phyloP scores from a whole-genome alignment of 1,140 invertebrate genomes.

The Rhynchophorus ferrugineus region DNA sequence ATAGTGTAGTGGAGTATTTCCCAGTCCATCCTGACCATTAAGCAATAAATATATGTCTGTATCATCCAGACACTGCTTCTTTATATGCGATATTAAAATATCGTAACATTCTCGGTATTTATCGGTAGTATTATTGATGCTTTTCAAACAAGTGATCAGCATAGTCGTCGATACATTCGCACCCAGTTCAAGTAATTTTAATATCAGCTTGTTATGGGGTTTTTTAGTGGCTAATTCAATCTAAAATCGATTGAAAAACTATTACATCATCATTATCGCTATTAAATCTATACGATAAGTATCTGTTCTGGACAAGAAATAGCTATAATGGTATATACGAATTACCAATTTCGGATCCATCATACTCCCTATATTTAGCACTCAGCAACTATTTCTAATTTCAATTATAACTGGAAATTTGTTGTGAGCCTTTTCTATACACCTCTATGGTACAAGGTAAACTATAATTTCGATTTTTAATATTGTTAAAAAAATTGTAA shows the following conservation, averaged over 20 bases:
- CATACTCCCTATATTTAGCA: too few relatives aligned
- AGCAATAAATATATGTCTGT: slow-evolving; percentile 37
- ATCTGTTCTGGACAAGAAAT: too few relatives aligned
- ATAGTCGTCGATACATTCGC: slow-evolving; percentile 38
- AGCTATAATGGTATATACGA: too few relatives aligned
- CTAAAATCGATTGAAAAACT: slow-evolving; percentile 5
- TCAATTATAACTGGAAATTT: too few relatives aligned
- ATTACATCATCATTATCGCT: too few relatives aligned
- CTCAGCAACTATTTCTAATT: too few relatives aligned
- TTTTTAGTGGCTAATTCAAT: slow-evolving; percentile 53
- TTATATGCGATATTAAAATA: slow-evolving; percentile 44
- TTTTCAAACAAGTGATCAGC: slow-evolving; percentile 23
- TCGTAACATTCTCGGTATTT: slow-evolving; percentile 50
- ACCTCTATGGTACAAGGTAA: too few relatives aligned
- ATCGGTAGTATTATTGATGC: slow-evolving; percentile 30
- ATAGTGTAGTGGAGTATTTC: slow-evolving; percentile 75
- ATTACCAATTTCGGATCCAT: too few relatives aligned
- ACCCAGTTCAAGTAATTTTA: slow-evolving; percentile 49
- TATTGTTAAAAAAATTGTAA: too few relatives aligned
- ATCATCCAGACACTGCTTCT: slow-evolving; percentile 40
- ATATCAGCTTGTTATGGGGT: slow-evolving; percentile 54
- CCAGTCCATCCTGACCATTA: slow-evolving; percentile 59
- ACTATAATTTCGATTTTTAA: too few relatives aligned
- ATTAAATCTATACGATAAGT: too few relatives aligned
- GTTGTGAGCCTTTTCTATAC: too few relatives aligned